These are phyloP conservation scores for Calidris pygmaea DNA, from an alignment of 2,113 vertebrate genomes.

Conservation along the genomic window DNA sequence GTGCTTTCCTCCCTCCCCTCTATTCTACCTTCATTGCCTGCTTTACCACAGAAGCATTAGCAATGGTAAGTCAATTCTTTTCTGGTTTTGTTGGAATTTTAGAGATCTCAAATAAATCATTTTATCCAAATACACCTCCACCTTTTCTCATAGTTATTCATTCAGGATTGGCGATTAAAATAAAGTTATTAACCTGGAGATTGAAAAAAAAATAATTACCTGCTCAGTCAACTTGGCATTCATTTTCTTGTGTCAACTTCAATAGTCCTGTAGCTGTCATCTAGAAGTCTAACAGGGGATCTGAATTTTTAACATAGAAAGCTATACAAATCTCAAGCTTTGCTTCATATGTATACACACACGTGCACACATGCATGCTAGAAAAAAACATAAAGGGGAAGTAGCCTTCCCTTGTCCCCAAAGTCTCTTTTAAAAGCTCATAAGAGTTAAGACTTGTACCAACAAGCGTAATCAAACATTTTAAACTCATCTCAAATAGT, in stretches of 20 bases:
- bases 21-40: background rate
- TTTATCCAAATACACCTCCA: background rate
- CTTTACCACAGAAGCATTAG: background rate
- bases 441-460: background rate
- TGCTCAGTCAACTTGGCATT: background rate
- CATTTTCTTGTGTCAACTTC: background rate
- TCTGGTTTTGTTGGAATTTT: background rate
- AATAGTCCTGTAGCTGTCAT: background rate
- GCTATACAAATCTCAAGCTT: background rate
- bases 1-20: background rate
- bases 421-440: background rate
- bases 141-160: background rate
- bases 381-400: background rate
- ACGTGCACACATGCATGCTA: rapidly evolving
- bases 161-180: background rate
- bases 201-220: background rate
- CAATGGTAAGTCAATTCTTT: background rate
- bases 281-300: background rate
- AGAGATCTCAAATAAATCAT: background rate
- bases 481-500: background rate
- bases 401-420: rapidly evolving
- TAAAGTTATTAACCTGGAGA: background rate
- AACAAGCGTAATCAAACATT: background rate
- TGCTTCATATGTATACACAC: background rate
- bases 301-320: background rate